Evolutionary conservation across 2,888 invertebrate genomes (phyloP).

Genomic region (Drosophila tanythrix): DNA sequence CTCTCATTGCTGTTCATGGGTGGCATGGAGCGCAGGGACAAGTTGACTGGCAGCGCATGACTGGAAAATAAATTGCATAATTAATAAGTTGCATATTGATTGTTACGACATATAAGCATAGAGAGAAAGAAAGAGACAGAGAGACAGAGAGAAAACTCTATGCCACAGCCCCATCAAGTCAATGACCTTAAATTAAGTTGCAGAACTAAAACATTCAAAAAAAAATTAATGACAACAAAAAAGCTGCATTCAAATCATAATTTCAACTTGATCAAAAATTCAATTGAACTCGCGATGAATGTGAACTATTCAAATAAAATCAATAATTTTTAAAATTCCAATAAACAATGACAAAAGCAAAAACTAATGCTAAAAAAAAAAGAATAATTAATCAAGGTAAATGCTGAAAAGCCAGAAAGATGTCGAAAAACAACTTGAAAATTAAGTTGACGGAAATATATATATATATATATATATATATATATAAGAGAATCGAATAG

Average conservation of each 20-base stretch:
- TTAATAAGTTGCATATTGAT: constrained; percentile 1
- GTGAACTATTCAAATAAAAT: background rate
- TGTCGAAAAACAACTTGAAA: background rate
- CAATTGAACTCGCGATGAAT: background rate
- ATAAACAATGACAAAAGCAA: background rate
- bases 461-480: background rate
- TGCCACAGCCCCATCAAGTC: background rate
- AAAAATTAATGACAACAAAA: background rate
- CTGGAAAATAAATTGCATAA: constrained; percentile 49
- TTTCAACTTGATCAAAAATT: background rate
- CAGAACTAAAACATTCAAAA: background rate
- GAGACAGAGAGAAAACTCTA: background rate
- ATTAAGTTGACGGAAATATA: background rate
- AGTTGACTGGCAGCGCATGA: constrained; percentile 81
- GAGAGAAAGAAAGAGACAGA: background rate
- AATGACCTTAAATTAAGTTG: background rate
- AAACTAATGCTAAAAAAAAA: background rate
- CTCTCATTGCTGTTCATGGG: constrained; percentile 74
- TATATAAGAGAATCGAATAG: too few relatives aligned
- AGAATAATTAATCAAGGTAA: background rate
- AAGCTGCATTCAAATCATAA: too few relatives aligned
- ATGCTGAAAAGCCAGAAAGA: background rate
- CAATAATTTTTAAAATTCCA: background rate
- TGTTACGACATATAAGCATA: background rate
- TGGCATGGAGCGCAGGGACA: constrained; percentile 81